These are phyloP conservation scores for Pollenia angustigena DNA, from an alignment of 2,888 invertebrate genomes.

Conservation along the genomic window DNA sequence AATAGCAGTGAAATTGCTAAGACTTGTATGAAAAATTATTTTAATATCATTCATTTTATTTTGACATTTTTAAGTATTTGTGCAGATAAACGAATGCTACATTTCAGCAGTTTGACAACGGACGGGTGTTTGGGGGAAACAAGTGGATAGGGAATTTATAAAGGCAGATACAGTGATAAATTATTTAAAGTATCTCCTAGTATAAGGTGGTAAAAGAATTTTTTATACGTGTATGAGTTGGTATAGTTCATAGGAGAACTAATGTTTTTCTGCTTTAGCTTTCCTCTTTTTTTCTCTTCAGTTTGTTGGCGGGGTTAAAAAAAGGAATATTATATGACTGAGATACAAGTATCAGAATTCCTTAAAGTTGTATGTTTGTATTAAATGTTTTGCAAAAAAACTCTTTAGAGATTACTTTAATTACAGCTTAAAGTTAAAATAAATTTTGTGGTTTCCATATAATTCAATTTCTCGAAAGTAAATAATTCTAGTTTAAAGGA, in stretches of 20 bases:
- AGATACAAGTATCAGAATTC: background rate
- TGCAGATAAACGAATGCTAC: slow-evolving; percentile 68
- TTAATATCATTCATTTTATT: slow-evolving; percentile 75
- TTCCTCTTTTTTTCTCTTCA: background rate
- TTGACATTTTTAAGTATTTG: slow-evolving; percentile 71
- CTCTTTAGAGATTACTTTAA: background rate
- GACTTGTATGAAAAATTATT: slow-evolving; percentile 73
- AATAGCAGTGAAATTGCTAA: slow-evolving; percentile 42
- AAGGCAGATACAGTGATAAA: slow-evolving; percentile 58
- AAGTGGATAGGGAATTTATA: background rate
- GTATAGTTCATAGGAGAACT: background rate
- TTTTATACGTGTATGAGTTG: background rate
- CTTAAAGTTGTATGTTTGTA: background rate
- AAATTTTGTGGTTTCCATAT: too few species aligned
- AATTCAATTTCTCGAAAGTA: too few species aligned
- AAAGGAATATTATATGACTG: background rate
- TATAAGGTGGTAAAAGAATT: slow-evolving; percentile 20
- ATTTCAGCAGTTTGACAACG: slow-evolving; percentile 54
- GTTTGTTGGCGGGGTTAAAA: slow-evolving; percentile 4
- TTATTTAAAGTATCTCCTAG: slow-evolving; percentile 59
- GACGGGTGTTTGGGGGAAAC: slow-evolving; percentile 25
- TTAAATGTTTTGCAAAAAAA: background rate
- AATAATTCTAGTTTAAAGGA: too few species aligned
- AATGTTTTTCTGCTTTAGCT: slow-evolving; percentile 2
- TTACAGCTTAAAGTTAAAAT: background rate